Percentiles rank a stretch among this genome's conserved stretches.
Evolutionary conservation across 2,797 vertebrate genomes (phyloP).

Genomic region (Aldrovandia affinis): DNA sequence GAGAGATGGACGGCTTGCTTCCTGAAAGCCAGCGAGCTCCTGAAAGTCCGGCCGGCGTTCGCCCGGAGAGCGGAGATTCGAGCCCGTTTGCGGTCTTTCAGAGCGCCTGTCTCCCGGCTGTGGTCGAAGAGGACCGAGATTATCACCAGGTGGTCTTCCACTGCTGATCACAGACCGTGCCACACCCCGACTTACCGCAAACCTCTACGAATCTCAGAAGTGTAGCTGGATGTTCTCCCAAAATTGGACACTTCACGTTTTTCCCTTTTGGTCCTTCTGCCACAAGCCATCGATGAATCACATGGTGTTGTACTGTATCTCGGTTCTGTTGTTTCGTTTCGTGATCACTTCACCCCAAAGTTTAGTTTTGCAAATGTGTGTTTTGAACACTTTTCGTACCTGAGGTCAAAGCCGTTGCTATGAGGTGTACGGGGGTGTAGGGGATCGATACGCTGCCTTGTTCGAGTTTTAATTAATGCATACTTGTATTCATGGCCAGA

Average conservation of each 20-base stretch:
- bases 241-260: conserved; percentile 8
- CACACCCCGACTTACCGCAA: background rate
- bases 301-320: background rate
- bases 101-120: background rate
- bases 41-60: background rate
- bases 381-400: background rate
- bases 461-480: too few species aligned
- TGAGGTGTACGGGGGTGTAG: background rate
- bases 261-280: background rate
- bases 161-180: background rate
- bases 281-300: background rate
- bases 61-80: background rate
- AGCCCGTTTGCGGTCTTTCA: too few species aligned
- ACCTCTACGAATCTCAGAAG: background rate
- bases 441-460: background rate
- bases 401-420: background rate
- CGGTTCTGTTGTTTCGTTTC: background rate
- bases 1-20: background rate
- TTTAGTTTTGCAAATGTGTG: too few species aligned
- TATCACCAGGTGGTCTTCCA: background rate
- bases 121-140: background rate
- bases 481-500: background rate
- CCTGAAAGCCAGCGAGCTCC: background rate
- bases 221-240: background rate
- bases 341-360: background rate